Evolutionary conservation across 2,888 invertebrate genomes (phyloP).

Genomic region (Cryptocephalus primarius): DNA sequence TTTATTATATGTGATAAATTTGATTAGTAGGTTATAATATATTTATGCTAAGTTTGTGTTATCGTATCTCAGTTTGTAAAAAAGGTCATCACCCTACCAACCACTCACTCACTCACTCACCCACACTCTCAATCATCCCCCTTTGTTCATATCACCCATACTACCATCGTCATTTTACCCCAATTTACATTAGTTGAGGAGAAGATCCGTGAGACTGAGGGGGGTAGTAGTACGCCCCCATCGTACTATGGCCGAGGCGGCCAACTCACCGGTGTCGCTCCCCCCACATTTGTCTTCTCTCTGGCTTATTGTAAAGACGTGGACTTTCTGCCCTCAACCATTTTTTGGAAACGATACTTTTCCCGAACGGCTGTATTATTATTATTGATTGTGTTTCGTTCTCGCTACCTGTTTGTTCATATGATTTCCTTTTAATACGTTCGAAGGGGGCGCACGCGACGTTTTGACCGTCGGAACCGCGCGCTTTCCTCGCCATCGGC

Average conservation of each 20-base stretch:
- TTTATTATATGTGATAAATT: conserved; percentile 40
- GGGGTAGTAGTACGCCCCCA: conserved; percentile 26
- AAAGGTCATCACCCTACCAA: conserved; percentile 25
- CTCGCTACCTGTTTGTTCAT: conserved; percentile 12
- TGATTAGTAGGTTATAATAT: conserved; percentile 33
- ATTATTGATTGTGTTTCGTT: too few species aligned
- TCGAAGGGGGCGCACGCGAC: too few species aligned
- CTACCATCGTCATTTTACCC: conserved; percentile 14
- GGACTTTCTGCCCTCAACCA: conserved; percentile 32
- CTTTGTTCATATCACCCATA: conserved; percentile 4
- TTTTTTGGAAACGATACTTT: conserved; percentile 7
- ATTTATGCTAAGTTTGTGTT: conserved; percentile 37
- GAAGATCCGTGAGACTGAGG: conserved; percentile 37
- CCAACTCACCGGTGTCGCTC: conserved; percentile 24
- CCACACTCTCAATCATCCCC: conserved; percentile 14
- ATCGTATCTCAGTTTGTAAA: conserved; percentile 39
- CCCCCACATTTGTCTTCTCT: conserved; percentile 30
- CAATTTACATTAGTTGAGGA: conserved; percentile 24
- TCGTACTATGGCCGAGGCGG: conserved; percentile 26
- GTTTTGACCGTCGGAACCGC: background rate
- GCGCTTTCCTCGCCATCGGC: background rate
- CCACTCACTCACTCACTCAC: conserved; percentile 12
- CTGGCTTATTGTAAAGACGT: conserved; percentile 29
- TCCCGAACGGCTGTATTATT: conserved; percentile 9
- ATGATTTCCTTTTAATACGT: conserved; percentile 14